Evolutionary conservation across 2,113 vertebrate genomes (phyloP), one percentile per base, ranked within the genome.

Genomic region (Hydropotes inermis): DNA sequence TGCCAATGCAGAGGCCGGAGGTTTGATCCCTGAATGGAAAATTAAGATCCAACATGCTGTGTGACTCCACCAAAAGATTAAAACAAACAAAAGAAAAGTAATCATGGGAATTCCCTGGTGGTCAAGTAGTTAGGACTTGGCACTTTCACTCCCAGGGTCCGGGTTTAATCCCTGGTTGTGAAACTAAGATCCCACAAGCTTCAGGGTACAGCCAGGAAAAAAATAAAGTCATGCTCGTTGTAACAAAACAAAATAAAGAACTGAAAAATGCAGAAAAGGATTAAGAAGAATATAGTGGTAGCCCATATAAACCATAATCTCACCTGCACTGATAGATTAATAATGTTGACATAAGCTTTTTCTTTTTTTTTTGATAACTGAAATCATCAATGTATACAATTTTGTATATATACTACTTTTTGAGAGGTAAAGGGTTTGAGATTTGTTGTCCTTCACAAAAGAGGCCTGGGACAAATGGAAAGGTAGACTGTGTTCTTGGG

Each of bases 191-290:
- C 39, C 74, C 6, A 78, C 25, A 78, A 45, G 13, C 74, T 45
- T 43, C 74, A 28, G 39, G 13, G 39, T 45, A 45, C 25, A 78
- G 39, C 74, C 74, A 28, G 39, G 4, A 45, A 14, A 64, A 64
- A 58, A n/a, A 23, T 28, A 78, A 45, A n/a, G 3, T 74, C 21
- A 7, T 0, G 0, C 36, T 91, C 15, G 67, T 58, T 45, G 6
- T 82, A 76, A 83, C 74, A 85, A 89, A 89, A 92, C 47, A 91
- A 87, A 97, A 60, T 55, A 55, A 91, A 91, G 76, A 64, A 83
- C 39, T 94, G 45, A 76, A 94, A 94, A 91, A 45, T 55, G 54
- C 19, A 61, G 74, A 61, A 94, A 94, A 64, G 12, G 33, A 87
- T 83, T 61, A 58, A 85, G 28, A 93, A 79, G 36, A 47, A 19